Percentiles rank a stretch among this genome's conserved stretches.
Conservation (phyloP, 2,797 vertebrate genomes). For the Lateolabrax maculatus region DNA sequence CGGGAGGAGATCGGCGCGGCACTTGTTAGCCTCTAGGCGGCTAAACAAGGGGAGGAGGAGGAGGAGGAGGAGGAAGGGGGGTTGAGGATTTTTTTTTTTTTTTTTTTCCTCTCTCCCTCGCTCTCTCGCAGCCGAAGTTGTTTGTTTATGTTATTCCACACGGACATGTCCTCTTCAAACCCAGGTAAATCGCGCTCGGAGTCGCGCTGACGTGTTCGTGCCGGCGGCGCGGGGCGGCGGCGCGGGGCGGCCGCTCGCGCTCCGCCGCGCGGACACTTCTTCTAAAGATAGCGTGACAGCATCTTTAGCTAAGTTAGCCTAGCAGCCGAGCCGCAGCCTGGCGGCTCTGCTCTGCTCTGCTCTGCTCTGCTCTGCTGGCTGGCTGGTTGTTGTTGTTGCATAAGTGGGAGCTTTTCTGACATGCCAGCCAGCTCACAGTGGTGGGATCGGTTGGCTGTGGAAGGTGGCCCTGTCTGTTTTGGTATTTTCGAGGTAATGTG, state of each 20-base stretch:
- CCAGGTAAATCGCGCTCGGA: no score
- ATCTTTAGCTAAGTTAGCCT: slow-evolving; percentile 72
- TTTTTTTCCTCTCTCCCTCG: no score
- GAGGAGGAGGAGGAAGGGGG: slow-evolving; percentile 67
- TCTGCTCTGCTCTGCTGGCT: no score
- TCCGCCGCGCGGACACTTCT: slow-evolving; percentile 62
- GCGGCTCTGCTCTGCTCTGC: no score
- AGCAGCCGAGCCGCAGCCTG: slow-evolving; percentile 50
- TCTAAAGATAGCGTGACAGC: slow-evolving; percentile 80
- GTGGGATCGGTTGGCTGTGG: no score
- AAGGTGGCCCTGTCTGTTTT: rapidly evolving
- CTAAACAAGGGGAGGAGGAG: slow-evolving; percentile 67
- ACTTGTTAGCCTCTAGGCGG: slow-evolving; percentile 65
- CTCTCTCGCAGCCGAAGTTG: slow-evolving; percentile 74
- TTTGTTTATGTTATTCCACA: slow-evolving; percentile 85
- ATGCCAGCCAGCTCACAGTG: slow-evolving; percentile 40
- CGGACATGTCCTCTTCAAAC: slow-evolving; percentile 85
- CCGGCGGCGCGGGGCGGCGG: no score
- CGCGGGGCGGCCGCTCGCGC: no score
- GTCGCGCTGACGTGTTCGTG: no score
- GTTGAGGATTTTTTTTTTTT: slow-evolving; percentile 50
- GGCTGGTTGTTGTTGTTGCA: no score
- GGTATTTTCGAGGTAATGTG: background rate
- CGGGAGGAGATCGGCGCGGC: slow-evolving; percentile 32
- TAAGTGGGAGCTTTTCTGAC: slow-evolving; percentile 37